These are phyloP conservation scores for Fopius arisanus DNA, from an alignment of 1,140 invertebrate species.

Conservation along the genomic window DNA sequence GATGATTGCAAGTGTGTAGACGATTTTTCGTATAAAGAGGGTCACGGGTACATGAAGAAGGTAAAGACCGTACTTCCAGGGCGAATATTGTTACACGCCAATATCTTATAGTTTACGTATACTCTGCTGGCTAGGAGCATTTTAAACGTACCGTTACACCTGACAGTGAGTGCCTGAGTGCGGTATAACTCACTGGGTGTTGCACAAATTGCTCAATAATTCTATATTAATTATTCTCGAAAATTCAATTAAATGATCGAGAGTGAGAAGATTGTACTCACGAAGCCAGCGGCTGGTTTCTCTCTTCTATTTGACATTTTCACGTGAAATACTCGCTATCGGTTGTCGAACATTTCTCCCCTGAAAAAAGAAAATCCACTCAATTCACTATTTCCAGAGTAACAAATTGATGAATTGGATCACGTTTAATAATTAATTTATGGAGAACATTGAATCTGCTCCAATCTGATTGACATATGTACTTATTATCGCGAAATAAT, in stretches of 20 bases:
- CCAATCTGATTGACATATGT: background rate
- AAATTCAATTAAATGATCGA: too few species aligned
- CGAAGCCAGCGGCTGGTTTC: slow-evolving; percentile 45
- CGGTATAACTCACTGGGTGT: background rate
- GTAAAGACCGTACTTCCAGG: slow-evolving; percentile 33
- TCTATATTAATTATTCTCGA: background rate
- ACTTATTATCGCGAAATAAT: background rate
- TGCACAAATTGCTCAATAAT: background rate
- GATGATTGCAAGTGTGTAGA: background rate
- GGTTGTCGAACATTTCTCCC: background rate
- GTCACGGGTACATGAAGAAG: slow-evolving; percentile 32
- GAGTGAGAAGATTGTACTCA: too few species aligned
- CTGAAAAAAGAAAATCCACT: background rate
- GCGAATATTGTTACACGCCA: background rate
- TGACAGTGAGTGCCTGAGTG: background rate
- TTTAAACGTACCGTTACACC: slow-evolving; percentile 17
- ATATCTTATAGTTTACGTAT: background rate
- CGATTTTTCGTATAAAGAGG: slow-evolving; percentile 18
- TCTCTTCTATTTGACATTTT: slow-evolving; percentile 49
- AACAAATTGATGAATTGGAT: background rate
- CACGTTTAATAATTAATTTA: too few species aligned
- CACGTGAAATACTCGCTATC: background rate
- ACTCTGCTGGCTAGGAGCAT: background rate
- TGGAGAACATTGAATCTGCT: too few species aligned
- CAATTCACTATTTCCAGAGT: background rate